A percentile compares a stretch with the other conserved stretches of the same genome.
These are phyloP conservation scores for Macrotis lagotis DNA, from an alignment of 2,113 vertebrate species.

Conservation along the genomic window DNA sequence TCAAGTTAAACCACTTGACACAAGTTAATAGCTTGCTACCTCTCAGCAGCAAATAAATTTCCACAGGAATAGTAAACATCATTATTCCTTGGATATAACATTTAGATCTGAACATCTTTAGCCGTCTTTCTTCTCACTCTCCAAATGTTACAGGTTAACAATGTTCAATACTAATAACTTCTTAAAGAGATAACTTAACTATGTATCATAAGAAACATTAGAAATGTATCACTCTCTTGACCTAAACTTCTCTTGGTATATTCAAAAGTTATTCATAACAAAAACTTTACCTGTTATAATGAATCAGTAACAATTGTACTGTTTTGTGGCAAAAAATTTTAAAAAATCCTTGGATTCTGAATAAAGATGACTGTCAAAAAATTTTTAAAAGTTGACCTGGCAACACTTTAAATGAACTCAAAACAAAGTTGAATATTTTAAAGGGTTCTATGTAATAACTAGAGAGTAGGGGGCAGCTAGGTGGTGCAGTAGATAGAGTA, in stretches of 20 bases:
- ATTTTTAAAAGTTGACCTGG: slow-evolving; percentile 25
- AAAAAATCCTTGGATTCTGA: slow-evolving; percentile 19
- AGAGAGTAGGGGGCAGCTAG: too few relatives aligned
- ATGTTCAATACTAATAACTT: slow-evolving; percentile 30
- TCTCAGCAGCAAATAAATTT: slow-evolving; percentile 14
- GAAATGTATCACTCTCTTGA: slow-evolving; percentile 7
- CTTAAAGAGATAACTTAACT: slow-evolving; percentile 23
- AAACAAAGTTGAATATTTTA: slow-evolving; percentile 13
- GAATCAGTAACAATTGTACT: slow-evolving; percentile 37
- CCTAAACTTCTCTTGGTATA: slow-evolving; percentile 35
- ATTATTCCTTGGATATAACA: slow-evolving; percentile 6
- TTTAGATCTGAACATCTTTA: slow-evolving; percentile 26
- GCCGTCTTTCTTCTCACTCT: slow-evolving; percentile 50
- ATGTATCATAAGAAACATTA: slow-evolving; percentile 34
- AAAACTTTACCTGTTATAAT: slow-evolving; percentile 36
- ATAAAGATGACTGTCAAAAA: neutral
- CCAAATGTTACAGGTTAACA: slow-evolving; percentile 55
- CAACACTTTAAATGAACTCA: slow-evolving; percentile 28
- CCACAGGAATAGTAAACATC: neutral
- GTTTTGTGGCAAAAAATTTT: slow-evolving; percentile 32
- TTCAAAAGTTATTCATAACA: slow-evolving; percentile 22
- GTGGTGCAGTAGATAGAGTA: too few relatives aligned
- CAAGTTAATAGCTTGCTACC: slow-evolving; percentile 22
- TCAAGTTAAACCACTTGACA: slow-evolving; percentile 30
- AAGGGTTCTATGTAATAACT: slow-evolving; percentile 5